Evolutionary conservation across 2,888 invertebrate genomes (phyloP).

Genomic region (Drosophila paramelanica): DNA sequence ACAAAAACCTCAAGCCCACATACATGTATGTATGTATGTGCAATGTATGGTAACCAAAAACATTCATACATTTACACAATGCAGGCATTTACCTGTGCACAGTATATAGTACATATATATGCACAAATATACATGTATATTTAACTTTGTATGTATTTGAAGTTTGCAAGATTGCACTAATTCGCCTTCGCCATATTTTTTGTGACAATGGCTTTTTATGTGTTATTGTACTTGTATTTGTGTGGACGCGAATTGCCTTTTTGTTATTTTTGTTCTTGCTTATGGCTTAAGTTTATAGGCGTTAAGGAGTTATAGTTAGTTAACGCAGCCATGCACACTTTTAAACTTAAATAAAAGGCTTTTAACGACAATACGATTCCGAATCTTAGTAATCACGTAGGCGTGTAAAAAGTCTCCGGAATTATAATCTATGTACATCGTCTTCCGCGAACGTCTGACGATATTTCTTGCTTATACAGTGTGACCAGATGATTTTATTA

Average conservation of each 20-base stretch:
- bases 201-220: slow-evolving; percentile 43
- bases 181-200: slow-evolving; percentile 62
- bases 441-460: slow-evolving; percentile 62
- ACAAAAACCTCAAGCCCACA: slow-evolving; percentile 18
- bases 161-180: slow-evolving; percentile 64
- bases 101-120: slow-evolving; percentile 28
- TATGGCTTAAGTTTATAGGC: slow-evolving; percentile 11
- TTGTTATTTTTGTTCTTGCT: slow-evolving; percentile 29
- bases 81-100: slow-evolving; percentile 47
- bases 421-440: slow-evolving; percentile 58
- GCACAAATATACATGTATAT: slow-evolving; percentile 13
- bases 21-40: slow-evolving; percentile 13
- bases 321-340: slow-evolving; percentile 17
- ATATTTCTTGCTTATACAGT: slow-evolving; percentile 45
- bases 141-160: slow-evolving; percentile 38
- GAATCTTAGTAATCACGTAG: slow-evolving; percentile 49
- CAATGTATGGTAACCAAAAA: slow-evolving; percentile 20
- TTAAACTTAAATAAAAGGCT: slow-evolving; percentile 14
- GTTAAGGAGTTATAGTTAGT: slow-evolving; percentile 4
- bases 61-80: slow-evolving; percentile 33
- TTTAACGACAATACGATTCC: slow-evolving; percentile 46
- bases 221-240: slow-evolving; percentile 49
- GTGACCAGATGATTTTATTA: slow-evolving; percentile 27
- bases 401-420: slow-evolving; percentile 60
- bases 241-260: slow-evolving; percentile 46